Evolutionary conservation across 2,797 vertebrate species (phyloP), one percentile per base, ranked within the genome.

Genomic region (Poecilia gillii): DNA sequence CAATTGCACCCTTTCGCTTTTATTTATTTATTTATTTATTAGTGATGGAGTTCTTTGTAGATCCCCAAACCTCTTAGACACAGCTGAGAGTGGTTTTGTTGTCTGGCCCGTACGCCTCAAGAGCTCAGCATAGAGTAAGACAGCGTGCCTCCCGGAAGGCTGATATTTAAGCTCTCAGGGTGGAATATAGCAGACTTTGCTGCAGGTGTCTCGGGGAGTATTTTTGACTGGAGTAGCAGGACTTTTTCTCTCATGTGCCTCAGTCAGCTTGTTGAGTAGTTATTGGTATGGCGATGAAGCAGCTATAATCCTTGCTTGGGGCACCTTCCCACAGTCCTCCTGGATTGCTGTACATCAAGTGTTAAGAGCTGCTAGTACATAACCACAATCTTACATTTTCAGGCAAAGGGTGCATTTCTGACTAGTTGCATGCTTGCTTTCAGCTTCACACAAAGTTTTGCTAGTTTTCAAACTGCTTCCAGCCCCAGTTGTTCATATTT

Each of bases 71-170:
- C 78, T 89, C 83, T 92, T 91, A 88, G 74, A 84, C 78, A 84
- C 79, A 84, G 87, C 84, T 84, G 73, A 91, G 81, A 79, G 84
- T 86, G 85, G 86, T 92, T 90, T 91, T 90, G 86, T 91, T 89
- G 90, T 90, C 77, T 88, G 77, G 83, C 77, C 82, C 83, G 73
- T 81, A 74, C 79, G 81, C 84, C 84, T 76, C 73, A 70, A 62
- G 76, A 92, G 85, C 89, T 90, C 85, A 90, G 77, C 85, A 88
- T 62, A 84, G 72, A 90, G 81, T 87, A 86, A 92, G 77, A 78
- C 82, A 80, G 87, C 79, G 82, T 46, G 81, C 73, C 82, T 88
- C 83, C 75, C 84, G 20, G 66, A 80, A 88, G 82, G 79, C 78
- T 83, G 85, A 90, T 90, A 90, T 91, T 90, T 90, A 89, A 90